Evolutionary conservation across 2,113 vertebrate species (phyloP), one percentile per base, ranked within the genome.

Genomic region (Boleophthalmus pectinirostris): DNA sequence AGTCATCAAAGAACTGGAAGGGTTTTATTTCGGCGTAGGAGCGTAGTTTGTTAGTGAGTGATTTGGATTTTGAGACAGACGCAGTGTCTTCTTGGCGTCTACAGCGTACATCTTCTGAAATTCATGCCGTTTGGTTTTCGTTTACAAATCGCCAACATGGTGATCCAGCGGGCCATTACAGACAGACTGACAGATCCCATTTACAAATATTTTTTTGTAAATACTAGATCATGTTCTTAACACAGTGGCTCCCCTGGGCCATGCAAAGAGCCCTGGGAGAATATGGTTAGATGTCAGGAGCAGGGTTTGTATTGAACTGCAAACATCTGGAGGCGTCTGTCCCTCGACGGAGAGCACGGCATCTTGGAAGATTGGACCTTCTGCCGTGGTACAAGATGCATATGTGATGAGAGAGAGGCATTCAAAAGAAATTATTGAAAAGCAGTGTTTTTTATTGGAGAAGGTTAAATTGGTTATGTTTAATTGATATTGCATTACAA

Each of bases 141-240:
- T 88, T 88, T 77, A 75, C 66, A 69, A 47, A 53, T 72, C 64
- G 49, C 54, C 69, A 76, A 67, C 72, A 72, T 70, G 83, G 82
- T 78, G 13, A 77, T 56, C 68, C 69, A 69, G 16, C 56, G 68
- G 66, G 65, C 79, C 86, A 81, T 89, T 82, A 87, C 68, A 63
- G 79, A 86, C 82, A 81, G 81, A 77, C 71, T 18, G 84, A 79
- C 79, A 78, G 81, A 56, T 86, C 91, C 92, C 92, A 94, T 94
- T 94, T 94, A 94, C 93, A 93, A 94, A 94, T 94, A 93, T 94
- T 93, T 94, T 87, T 91, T 92, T 89, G 85, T 93, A 92, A 91
- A 87, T 79, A 93, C 77, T 81, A 88, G 90, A 91, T 91, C 90
- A 82, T 85, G 89, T 94, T 94, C 89, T 93, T 93, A 94, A 93